Evolutionary conservation across 2,797 vertebrate genomes (phyloP).

Genomic region (Periparus ater): DNA sequence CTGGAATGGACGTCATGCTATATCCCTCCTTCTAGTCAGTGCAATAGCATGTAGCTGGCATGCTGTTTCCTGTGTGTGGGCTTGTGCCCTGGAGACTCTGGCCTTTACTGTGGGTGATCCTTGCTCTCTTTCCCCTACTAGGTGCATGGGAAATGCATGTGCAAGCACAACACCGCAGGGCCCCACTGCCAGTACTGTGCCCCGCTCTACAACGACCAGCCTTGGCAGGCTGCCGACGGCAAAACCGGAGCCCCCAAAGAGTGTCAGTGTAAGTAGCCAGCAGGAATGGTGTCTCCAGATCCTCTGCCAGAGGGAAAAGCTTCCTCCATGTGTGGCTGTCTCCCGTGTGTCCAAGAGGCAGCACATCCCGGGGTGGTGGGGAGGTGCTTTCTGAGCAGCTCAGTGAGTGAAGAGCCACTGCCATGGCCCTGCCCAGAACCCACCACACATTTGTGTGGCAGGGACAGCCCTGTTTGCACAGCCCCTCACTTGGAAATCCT

Average conservation of each 20-base stretch:
- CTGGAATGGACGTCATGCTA: neutral
- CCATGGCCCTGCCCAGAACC: rapidly evolving
- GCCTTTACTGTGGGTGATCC: neutral
- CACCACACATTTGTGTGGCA: neutral
- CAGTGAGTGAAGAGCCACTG: neutral
- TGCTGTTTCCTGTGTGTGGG: neutral
- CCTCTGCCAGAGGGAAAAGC: neutral
- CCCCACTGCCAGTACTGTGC: slow-evolving; percentile 90
- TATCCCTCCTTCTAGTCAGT: neutral
- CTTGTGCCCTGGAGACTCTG: rapidly evolving
- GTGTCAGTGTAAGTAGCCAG: slow-evolving; percentile 87
- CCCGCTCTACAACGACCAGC: slow-evolving; percentile 90
- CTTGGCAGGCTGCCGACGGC: slow-evolving; percentile 92
- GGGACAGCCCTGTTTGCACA: neutral
- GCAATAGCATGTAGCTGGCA: neutral
- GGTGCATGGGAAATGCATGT: slow-evolving; percentile 95
- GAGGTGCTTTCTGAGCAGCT: neutral
- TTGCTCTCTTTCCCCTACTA: slow-evolving; percentile 59
- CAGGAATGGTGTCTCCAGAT: neutral
- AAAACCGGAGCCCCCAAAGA: slow-evolving; percentile 88
- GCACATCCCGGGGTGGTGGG: neutral
- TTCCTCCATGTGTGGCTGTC: neutral
- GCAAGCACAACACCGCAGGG: slow-evolving; percentile 94
- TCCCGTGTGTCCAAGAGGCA: neutral
- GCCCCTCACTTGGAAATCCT: neutral